Conservation (phyloP, 2,797 vertebrate species). For the Eulemur coronatus region DNA sequence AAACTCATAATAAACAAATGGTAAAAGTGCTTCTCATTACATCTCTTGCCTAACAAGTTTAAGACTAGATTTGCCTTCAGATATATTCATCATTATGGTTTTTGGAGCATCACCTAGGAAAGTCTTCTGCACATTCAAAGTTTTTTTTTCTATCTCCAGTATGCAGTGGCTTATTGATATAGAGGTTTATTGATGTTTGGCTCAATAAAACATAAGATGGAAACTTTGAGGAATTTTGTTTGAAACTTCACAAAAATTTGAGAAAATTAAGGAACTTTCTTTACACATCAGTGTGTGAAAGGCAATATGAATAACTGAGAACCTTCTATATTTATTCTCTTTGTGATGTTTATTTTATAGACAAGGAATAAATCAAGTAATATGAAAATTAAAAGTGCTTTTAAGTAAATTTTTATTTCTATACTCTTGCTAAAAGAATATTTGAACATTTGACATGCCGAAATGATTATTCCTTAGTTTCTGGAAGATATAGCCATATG, state of each 20-base stretch:
- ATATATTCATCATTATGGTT: background rate
- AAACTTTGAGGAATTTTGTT: slow-evolving; percentile 11
- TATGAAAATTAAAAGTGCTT: background rate
- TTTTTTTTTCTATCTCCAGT: background rate
- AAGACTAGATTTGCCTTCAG: background rate
- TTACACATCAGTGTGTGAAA: background rate
- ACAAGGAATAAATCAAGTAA: background rate
- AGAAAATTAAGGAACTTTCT: background rate
- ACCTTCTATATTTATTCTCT: background rate
- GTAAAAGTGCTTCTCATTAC: background rate
- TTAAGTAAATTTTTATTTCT: background rate
- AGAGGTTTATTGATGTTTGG: background rate
- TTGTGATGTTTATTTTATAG: slow-evolving; percentile 29
- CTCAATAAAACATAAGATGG: background rate
- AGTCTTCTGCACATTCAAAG: background rate
- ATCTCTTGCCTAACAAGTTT: background rate
- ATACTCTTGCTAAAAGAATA: background rate
- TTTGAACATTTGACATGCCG: background rate
- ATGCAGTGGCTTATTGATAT: background rate
- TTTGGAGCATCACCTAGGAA: background rate
- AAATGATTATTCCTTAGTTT: background rate
- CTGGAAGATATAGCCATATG: background rate
- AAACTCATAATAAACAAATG: background rate
- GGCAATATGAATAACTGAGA: background rate
- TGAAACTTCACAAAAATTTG: slow-evolving; percentile 35